phyloP scores from a whole-genome alignment of 1,140 invertebrate species.

The Scaptodrosophila lebanonensis region DNA sequence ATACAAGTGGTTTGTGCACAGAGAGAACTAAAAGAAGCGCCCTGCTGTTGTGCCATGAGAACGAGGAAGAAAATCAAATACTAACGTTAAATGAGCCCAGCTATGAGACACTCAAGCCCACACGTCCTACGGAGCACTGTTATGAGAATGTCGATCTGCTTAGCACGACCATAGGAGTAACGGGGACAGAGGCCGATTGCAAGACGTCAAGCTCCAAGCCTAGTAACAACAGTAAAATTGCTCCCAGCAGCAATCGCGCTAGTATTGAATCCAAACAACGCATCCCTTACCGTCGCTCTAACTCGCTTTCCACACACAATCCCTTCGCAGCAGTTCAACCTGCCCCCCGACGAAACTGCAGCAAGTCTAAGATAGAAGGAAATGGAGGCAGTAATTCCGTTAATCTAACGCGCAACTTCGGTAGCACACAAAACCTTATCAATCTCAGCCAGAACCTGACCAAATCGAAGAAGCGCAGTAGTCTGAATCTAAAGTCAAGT shows the following conservation, averaged over 20 bases:
- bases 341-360: conserved; percentile 54
- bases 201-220: conserved; percentile 22
- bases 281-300: conserved; percentile 61
- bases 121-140: conserved; percentile 37
- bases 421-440: conserved; percentile 72
- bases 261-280: conserved; percentile 30
- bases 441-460: conserved; percentile 66
- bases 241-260: conserved; percentile 32
- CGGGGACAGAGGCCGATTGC: neutral
- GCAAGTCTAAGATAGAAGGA: conserved; percentile 42
- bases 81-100: conserved; percentile 71
- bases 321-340: conserved; percentile 63
- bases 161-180: conserved; percentile 15
- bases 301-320: conserved; percentile 64
- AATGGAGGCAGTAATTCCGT: conserved; percentile 39
- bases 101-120: conserved; percentile 70
- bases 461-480: conserved; percentile 74
- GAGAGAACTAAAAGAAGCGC: conserved; percentile 56
- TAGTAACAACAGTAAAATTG: conserved; percentile 43
- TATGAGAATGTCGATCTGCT: conserved; percentile 68
- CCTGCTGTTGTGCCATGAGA: conserved; percentile 59
- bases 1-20: conserved; percentile 30
- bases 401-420: conserved; percentile 65
- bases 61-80: conserved; percentile 71
- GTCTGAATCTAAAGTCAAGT: conserved; percentile 63